Conservation (phyloP, 2,888 invertebrate genomes). For the Griposia aprilina region DNA sequence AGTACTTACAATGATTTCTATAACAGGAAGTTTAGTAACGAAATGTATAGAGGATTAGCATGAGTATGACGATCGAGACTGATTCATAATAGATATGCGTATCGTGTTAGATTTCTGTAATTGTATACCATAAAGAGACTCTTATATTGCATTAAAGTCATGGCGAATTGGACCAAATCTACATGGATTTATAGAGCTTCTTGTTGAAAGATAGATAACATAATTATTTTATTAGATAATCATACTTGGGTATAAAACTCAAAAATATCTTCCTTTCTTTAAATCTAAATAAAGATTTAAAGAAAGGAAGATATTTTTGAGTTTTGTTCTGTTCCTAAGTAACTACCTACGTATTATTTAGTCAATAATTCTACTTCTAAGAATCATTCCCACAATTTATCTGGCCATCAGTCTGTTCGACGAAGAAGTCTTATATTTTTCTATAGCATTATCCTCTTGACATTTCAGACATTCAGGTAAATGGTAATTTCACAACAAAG, state of each 20-base stretch:
- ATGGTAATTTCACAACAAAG: not conserved
- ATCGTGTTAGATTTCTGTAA: slow-evolving; percentile 14
- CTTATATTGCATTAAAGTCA: not conserved
- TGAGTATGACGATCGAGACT: not conserved
- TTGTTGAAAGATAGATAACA: not conserved
- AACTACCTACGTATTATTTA: not conserved
- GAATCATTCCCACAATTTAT: slow-evolving; percentile 5
- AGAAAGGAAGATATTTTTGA: not conserved
- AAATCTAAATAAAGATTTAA: no score
- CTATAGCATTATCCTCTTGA: not conserved
- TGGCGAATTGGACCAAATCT: slow-evolving; percentile 6
- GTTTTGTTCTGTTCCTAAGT: not conserved
- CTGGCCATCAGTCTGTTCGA: not conserved
- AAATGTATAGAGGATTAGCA: not conserved
- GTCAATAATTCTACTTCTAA: not conserved
- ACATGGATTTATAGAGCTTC: not conserved
- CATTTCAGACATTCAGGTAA: not conserved
- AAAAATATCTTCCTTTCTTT: no score
- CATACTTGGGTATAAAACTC: no score
- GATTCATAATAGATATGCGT: not conserved
- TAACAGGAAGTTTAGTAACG: slow-evolving; percentile 30
- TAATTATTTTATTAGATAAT: not conserved
- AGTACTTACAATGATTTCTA: slow-evolving; percentile 17
- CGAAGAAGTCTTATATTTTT: not conserved
- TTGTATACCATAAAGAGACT: not conserved